phyloP scores from a whole-genome alignment of 2,113 vertebrate species.

The Tupaia tana region DNA sequence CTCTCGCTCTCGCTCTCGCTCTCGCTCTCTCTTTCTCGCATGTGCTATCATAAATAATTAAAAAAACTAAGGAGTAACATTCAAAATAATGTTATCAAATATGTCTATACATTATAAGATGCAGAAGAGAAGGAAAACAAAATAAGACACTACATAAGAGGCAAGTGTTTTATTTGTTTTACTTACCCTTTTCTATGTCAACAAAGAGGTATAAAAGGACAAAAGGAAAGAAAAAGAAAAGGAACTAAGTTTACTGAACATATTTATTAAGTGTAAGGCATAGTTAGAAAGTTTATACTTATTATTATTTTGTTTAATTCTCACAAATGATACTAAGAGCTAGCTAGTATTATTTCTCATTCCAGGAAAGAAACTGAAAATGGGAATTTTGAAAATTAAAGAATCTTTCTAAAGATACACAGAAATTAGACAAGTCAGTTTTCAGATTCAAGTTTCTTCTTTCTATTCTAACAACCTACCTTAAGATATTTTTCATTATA shows the following conservation, averaged over 20 bases:
- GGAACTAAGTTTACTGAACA: background rate
- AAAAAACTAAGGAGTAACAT: background rate
- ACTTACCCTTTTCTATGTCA: background rate
- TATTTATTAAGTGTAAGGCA: background rate
- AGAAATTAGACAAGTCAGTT: background rate
- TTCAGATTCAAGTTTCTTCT: background rate
- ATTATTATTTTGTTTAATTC: background rate
- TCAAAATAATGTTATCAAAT: background rate
- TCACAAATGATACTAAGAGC: background rate
- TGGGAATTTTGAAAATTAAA: background rate
- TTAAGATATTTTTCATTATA: background rate
- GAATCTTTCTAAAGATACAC: background rate
- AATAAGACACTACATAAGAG: background rate
- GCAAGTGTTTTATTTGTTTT: background rate
- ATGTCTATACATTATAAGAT: background rate
- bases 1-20: no score
- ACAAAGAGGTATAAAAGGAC: background rate
- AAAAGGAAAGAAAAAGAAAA: background rate
- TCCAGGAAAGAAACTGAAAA: constrained; percentile 25
- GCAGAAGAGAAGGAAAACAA: background rate
- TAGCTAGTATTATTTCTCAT: background rate
- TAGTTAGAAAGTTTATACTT: background rate
- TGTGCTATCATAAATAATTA: no score
- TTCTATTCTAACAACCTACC: background rate
- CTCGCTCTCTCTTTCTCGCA: no score